These are phyloP conservation scores for Cephalopachus bancanus DNA, from an alignment of 2,797 vertebrate genomes.

Conservation along the genomic window DNA sequence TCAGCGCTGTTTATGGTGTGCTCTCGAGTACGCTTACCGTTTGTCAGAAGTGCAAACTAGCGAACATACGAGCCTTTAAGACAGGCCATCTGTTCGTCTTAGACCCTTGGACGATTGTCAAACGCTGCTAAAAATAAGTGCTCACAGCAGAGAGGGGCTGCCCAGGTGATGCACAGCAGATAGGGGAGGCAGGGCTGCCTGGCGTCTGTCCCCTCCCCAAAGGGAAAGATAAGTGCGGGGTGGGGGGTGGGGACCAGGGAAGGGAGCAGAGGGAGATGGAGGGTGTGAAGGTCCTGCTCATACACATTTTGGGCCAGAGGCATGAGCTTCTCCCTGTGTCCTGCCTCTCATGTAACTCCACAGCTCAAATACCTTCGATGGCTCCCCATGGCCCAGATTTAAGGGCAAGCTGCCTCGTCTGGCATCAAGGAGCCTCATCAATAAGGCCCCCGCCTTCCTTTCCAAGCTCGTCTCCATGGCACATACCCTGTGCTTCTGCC, in stretches of 20 bases:
- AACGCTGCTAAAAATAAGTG: slow-evolving; percentile 96
- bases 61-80: slow-evolving; percentile 97
- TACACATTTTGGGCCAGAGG: slow-evolving; percentile 12
- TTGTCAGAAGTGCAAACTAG: slow-evolving; percentile 96
- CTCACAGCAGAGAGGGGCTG: slow-evolving; percentile 93
- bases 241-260: background rate
- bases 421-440: slow-evolving; percentile 75
- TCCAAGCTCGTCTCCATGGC: slow-evolving; percentile 74
- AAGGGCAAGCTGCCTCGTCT: slow-evolving; percentile 82
- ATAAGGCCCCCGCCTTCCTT: slow-evolving; percentile 70
- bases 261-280: background rate
- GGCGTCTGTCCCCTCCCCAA: background rate
- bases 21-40: slow-evolving; percentile 97
- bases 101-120: slow-evolving; percentile 98
- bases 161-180: slow-evolving; percentile 91
- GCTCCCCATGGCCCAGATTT: slow-evolving; percentile 81
- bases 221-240: background rate
- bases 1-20: slow-evolving; percentile 92
- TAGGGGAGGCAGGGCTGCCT: slow-evolving; percentile 36
- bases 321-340: background rate
- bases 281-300: background rate
- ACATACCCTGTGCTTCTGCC: slow-evolving; percentile 71
- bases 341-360: slow-evolving; percentile 31
- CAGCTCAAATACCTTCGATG: slow-evolving; percentile 76
- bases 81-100: slow-evolving; percentile 98